Evolutionary conservation across 1,140 invertebrate species (phyloP).

Genomic region (Dendrolimus kikuchii): DNA sequence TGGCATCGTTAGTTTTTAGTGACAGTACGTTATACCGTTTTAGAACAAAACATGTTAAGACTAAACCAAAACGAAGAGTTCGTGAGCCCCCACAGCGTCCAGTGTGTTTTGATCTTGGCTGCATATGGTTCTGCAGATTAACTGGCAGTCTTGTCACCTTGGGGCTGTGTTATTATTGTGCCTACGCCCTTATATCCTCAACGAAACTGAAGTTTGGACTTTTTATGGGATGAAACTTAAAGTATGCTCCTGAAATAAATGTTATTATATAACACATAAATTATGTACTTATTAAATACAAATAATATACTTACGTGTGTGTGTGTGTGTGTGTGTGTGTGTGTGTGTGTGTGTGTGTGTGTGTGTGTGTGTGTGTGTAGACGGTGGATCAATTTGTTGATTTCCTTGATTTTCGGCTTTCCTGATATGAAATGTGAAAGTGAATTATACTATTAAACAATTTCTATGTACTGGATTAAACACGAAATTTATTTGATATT

Average conservation of each 20-base stretch:
- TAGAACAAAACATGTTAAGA: conserved; percentile 18
- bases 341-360: too few species aligned
- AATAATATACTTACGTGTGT: too few species aligned
- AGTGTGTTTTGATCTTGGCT: conserved; percentile 38
- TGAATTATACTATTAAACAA: too few species aligned
- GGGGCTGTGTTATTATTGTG: conserved; percentile 43
- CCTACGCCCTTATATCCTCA: conserved; percentile 41
- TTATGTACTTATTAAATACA: too few species aligned
- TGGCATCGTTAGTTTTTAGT: too few species aligned
- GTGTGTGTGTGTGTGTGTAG: too few species aligned
- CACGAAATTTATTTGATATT: too few species aligned
- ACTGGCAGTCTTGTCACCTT: conserved; percentile 37
- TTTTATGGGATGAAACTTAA: conserved; percentile 30
- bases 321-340: too few species aligned
- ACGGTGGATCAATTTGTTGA: too few species aligned
- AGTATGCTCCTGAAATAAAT: not conserved
- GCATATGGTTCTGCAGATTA: conserved; percentile 47
- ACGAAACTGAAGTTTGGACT: conserved; percentile 51
- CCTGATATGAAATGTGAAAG: too few species aligned
- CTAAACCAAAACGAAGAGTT: not conserved
- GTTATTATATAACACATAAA: not conserved
- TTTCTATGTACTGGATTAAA: too few species aligned
- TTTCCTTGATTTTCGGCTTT: too few species aligned
- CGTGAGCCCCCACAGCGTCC: conserved; percentile 21
- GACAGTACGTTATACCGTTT: conserved; percentile 1